Conservation (phyloP, 2,888 invertebrate species). For the Hyppa rectilinea region DNA sequence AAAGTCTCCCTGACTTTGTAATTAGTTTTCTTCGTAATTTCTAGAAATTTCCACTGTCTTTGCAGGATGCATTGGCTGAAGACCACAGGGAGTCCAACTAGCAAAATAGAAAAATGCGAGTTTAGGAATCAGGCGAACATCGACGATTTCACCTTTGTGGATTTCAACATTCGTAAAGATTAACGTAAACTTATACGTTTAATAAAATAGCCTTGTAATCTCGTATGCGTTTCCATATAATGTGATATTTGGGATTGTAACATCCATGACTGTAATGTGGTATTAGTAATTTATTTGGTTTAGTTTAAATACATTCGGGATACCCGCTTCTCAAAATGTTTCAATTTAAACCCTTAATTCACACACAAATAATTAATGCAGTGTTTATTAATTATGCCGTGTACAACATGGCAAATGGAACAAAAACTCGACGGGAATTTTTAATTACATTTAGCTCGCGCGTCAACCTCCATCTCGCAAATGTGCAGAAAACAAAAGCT, state of each 20-base stretch:
- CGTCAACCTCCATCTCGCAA: constrained; percentile 76
- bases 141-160: constrained; percentile 83
- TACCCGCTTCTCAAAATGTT: constrained; percentile 34
- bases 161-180: constrained; percentile 87
- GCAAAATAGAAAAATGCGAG: constrained; percentile 93
- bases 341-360: constrained; percentile 42
- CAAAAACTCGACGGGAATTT: constrained; percentile 73
- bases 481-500: constrained; percentile 78
- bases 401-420: constrained; percentile 60
- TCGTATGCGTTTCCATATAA: constrained; percentile 8
- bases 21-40: constrained; percentile 53
- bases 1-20: constrained; percentile 33
- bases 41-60: constrained; percentile 46
- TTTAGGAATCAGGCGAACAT: constrained; percentile 92
- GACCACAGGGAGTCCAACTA: constrained; percentile 93
- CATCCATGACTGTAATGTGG: constrained; percentile 29
- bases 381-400: constrained; percentile 69
- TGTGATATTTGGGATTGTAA: constrained; percentile 49
- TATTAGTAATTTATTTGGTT: constrained; percentile 61
- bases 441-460: constrained; percentile 76
- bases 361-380: constrained; percentile 60
- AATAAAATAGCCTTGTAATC: neutral
- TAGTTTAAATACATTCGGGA: constrained; percentile 46
- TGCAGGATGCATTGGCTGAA: constrained; percentile 90
- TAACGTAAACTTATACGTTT: constrained; percentile 1